A percentile compares a stretch with the other conserved stretches of the same genome.
Evolutionary conservation across 2,797 vertebrate genomes (phyloP).

Genomic region (Sebastes itinus): DNA sequence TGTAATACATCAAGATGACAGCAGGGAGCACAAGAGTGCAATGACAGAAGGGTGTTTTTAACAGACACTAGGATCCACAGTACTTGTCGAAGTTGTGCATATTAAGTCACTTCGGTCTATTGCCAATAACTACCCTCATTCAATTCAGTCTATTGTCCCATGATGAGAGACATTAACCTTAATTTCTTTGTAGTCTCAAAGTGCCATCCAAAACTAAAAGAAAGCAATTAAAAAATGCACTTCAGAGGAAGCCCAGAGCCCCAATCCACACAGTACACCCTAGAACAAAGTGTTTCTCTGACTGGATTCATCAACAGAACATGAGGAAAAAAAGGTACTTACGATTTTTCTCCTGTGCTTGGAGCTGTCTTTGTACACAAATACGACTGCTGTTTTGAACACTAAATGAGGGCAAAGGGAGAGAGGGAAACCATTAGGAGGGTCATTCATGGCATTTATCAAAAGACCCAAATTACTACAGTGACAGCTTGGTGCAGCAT

Average conservation of each 20-base stretch:
- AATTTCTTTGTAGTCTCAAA: constrained; percentile 20
- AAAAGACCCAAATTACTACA: neutral
- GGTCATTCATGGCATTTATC: neutral
- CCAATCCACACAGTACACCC: neutral
- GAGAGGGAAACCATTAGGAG: constrained; percentile 36
- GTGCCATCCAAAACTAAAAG: neutral
- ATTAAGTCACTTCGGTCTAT: neutral
- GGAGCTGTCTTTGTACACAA: constrained; percentile 95
- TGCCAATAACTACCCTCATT: neutral
- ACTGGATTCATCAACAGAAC: constrained; percentile 6
- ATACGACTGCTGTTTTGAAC: constrained; percentile 96
- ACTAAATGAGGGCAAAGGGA: constrained; percentile 75
- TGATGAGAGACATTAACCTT: constrained; percentile 13
- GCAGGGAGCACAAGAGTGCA: constrained; percentile 52
- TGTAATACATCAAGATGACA: constrained; percentile 43
- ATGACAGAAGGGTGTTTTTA: neutral
- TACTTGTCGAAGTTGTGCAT: neutral
- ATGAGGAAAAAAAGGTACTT: constrained; percentile 69
- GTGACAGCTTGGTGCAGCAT: neutral
- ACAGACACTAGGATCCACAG: neutral
- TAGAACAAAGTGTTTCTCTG: neutral
- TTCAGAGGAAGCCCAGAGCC: neutral
- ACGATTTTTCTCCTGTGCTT: constrained; percentile 97
- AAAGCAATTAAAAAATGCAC: neutral
- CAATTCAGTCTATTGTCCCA: neutral